Conservation (phyloP, 2,797 vertebrate species). For the Myripristis jacobus region DNA sequence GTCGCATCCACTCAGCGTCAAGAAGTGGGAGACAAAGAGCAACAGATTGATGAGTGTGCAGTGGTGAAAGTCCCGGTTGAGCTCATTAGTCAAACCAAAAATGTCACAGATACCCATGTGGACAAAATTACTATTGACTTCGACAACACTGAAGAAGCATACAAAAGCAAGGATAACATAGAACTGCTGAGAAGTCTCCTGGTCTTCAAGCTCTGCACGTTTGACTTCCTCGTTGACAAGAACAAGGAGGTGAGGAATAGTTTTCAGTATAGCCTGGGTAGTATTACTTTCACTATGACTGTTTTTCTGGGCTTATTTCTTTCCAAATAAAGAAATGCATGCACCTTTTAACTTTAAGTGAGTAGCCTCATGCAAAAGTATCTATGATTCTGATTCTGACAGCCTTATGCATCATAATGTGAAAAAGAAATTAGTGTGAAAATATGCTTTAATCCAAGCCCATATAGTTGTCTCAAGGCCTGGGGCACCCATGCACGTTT, state of each 20-base stretch:
- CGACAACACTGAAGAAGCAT: slow-evolving; percentile 88
- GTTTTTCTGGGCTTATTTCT: no score
- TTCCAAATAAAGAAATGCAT: background rate
- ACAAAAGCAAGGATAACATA: slow-evolving; percentile 88
- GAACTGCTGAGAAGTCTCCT: slow-evolving; percentile 89
- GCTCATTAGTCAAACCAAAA: slow-evolving; percentile 55
- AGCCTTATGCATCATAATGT: no score
- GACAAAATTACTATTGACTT: slow-evolving; percentile 83
- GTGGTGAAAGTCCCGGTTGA: slow-evolving; percentile 74
- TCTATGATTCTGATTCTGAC: no score
- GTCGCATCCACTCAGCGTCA: slow-evolving; percentile 67
- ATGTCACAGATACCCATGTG: background rate
- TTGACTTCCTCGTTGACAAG: slow-evolving; percentile 87
- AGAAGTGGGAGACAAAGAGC: slow-evolving; percentile 60
- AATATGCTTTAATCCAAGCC: no score
- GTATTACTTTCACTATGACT: background rate
- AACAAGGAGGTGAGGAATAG: slow-evolving; percentile 82
- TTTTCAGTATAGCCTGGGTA: background rate
- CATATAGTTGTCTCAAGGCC: no score
- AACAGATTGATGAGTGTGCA: slow-evolving; percentile 51
- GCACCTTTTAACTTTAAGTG: background rate
- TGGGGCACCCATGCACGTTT: background rate
- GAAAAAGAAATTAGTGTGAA: no score
- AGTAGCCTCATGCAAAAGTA: no score
- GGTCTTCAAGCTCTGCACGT: slow-evolving; percentile 89